A percentile compares a stretch with the other conserved stretches of the same genome.
Evolutionary conservation across 1,140 invertebrate species (phyloP).

Genomic region (Penaeus chinensis): DNA sequence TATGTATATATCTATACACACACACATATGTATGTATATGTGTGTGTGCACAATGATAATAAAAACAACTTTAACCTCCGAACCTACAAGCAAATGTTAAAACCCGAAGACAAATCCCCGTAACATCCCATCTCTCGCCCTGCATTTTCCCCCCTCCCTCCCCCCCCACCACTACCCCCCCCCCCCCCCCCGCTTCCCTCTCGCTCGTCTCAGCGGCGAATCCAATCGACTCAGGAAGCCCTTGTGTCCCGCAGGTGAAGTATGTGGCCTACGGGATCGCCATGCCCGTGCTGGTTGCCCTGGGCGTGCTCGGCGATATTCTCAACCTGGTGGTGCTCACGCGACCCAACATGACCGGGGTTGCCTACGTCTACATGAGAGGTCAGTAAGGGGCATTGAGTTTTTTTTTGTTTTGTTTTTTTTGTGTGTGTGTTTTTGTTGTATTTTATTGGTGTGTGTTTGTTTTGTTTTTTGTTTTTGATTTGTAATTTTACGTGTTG

Average conservation of each 20-base stretch:
- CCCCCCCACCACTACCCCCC: neutral
- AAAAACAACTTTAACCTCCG: no score
- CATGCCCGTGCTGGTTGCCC: slow-evolving; percentile 76
- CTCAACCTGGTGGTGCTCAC: slow-evolving; percentile 81
- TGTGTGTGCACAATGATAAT: no score
- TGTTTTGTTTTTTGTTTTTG: no score
- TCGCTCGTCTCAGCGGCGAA: neutral
- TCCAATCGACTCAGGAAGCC: no score
- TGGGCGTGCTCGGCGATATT: slow-evolving; percentile 81
- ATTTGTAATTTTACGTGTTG: no score
- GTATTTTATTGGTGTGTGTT: no score
- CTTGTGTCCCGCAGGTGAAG: slow-evolving; percentile 68
- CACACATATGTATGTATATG: no score
- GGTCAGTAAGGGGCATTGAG: slow-evolving; percentile 70
- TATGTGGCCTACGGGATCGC: slow-evolving; percentile 79
- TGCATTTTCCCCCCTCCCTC: no score
- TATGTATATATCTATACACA: no score
- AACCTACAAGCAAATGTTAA: no score
- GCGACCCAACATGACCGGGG: slow-evolving; percentile 80
- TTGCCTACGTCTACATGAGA: slow-evolving; percentile 82
- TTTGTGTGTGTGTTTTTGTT: neutral
- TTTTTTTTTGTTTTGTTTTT: neutral
- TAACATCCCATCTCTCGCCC: neutral
- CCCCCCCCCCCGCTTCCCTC: neutral
- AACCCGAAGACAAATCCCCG: no score